These are phyloP conservation scores for Syrista parreyssii DNA, from an alignment of 2,888 invertebrate species.

Conservation along the genomic window DNA sequence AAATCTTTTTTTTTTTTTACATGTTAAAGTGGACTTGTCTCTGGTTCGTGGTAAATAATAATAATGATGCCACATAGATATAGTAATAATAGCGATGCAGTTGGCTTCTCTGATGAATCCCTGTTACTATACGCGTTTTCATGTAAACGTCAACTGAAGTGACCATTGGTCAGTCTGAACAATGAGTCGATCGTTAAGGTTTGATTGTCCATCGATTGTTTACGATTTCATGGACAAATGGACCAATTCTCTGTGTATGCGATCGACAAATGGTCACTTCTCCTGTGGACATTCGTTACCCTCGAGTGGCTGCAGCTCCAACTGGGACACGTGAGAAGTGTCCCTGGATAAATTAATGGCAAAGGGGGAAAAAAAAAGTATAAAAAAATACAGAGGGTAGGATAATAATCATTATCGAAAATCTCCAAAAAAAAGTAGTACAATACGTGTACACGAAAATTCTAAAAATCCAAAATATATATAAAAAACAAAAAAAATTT, in stretches of 20 bases:
- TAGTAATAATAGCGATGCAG: background rate
- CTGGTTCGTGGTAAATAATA: background rate
- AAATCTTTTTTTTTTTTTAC: background rate
- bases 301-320: background rate
- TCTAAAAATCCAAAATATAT: too few relatives aligned
- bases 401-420: background rate
- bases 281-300: background rate
- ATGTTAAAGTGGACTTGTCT: background rate
- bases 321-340: background rate
- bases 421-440: background rate
- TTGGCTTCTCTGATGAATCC: background rate
- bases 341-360: background rate
- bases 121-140: background rate
- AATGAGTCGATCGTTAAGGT: constrained; percentile 43
- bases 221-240: constrained; percentile 44
- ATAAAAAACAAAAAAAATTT: too few relatives aligned
- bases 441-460: too few relatives aligned
- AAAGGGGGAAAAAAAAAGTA: too few relatives aligned
- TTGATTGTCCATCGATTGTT: constrained; percentile 45
- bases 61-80: background rate
- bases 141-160: constrained; percentile 20
- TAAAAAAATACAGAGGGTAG: background rate
- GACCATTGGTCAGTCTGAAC: constrained; percentile 32
- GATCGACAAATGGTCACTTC: background rate
- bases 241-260: constrained; percentile 11